Conservation (phyloP, 1,140 invertebrate genomes). For the Bombus pascuorum region DNA sequence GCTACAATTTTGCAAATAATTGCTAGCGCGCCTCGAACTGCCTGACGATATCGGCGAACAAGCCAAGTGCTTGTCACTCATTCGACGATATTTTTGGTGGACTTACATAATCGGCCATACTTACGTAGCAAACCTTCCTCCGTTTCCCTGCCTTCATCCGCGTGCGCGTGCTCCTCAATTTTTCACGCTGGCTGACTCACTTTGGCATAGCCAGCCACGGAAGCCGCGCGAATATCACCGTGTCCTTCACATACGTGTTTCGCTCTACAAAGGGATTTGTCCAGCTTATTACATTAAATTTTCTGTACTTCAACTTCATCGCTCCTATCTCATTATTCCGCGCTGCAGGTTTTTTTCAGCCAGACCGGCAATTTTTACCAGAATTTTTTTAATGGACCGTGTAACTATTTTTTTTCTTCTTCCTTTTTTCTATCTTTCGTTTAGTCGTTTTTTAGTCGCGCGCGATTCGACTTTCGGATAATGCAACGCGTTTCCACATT, state of each 20-base stretch:
- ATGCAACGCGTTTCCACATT: not conserved
- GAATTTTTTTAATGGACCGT: not conserved
- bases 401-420: not conserved
- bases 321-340: not conserved
- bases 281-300: not conserved
- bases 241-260: not conserved
- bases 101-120: slow-evolving; percentile 72
- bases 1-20: slow-evolving; percentile 48
- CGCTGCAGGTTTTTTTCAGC: not conserved
- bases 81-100: slow-evolving; percentile 74
- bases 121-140: slow-evolving; percentile 33
- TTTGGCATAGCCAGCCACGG: slow-evolving; percentile 36
- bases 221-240: not conserved
- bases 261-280: slow-evolving; percentile 12
- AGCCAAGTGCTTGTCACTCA: slow-evolving; percentile 78
- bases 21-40: slow-evolving; percentile 65
- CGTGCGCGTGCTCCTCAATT: slow-evolving; percentile 38
- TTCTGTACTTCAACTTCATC: slow-evolving; percentile 6
- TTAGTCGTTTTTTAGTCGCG: not conserved
- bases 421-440: not conserved
- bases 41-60: slow-evolving; percentile 64
- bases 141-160: slow-evolving; percentile 33
- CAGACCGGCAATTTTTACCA: not conserved
- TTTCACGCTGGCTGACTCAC: slow-evolving; percentile 60
- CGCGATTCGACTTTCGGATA: not conserved